Base-by-base conservation (phyloP, 2,113 vertebrate genomes). In the Alligator mississippiensis region DNA sequence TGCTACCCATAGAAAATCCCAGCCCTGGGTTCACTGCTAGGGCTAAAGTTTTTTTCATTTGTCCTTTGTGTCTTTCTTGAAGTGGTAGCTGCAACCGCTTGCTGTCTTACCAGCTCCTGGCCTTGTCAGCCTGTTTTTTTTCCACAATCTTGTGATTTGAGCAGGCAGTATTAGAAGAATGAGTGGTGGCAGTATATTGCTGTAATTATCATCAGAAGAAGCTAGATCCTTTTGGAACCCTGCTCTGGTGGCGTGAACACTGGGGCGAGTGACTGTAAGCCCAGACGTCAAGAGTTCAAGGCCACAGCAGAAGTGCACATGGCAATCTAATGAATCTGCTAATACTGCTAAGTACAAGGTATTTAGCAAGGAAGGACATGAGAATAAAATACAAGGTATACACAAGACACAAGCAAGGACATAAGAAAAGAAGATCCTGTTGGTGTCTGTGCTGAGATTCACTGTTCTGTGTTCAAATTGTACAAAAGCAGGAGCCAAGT, bases 181-280 rank as follows among this genome's bases (percentile, higher is more conserved):
- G 16, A 82, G 9, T 60, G 80, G 14, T 63, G 61, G 14, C 1
- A 1, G 1, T 14, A 30, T 3, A 0, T 19, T 84, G 22, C 60
- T 38, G 21, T 28, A 72, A 34, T 72, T 34, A 72, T 19, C 68
- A 22, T 72, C 30, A 78, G 82, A 94, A 88, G 18, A 84, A 86
- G 58, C 79, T 47, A 4, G 61, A 15, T 77, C 25, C 25, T 72
- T 4, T 66, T 38, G 87, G 24, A 21, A 38, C 38, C 38, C 38
- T 38, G 7, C 38, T 38, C 38, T 38, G 38, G 38, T 38, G 38
- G 38, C 38, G 6, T 4, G 38, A 38, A 38, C 38, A 38, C 38
- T 38, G 38, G 38, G 38, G 38, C 38, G 7, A 38, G 38, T 38
- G 7, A 8, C 38, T 38, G 38, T 38, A 38, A 38, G 38, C 7